A percentile compares a stretch with the other conserved stretches of the same genome.
Conservation (phyloP, 2,797 vertebrate genomes). For the Taeniopygia guttata region DNA sequence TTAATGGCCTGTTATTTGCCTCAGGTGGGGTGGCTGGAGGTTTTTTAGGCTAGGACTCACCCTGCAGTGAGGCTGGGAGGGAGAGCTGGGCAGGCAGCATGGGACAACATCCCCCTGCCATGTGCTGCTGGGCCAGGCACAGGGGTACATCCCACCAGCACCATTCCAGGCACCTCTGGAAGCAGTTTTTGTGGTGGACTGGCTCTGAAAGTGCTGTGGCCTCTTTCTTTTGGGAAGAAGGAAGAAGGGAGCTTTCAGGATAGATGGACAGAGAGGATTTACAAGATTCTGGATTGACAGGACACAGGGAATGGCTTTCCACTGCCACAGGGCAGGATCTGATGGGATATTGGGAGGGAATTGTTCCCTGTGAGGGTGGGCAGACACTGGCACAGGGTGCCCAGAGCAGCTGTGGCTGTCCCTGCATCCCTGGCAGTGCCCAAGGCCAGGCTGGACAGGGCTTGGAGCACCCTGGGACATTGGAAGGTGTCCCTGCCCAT, state of each 20-base stretch:
- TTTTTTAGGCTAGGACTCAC: background rate
- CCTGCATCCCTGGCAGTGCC: background rate
- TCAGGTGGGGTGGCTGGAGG: background rate
- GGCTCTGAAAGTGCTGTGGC: background rate
- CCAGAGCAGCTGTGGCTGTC: background rate
- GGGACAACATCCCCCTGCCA: background rate
- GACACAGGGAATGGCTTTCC: background rate
- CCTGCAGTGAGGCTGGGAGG: background rate
- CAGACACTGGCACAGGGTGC: background rate
- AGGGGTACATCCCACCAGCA: background rate
- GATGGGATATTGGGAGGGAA: background rate
- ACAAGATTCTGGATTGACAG: background rate
- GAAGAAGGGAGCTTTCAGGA: background rate
- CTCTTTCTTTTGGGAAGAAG: background rate
- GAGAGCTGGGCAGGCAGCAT: background rate
- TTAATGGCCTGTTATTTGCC: background rate
- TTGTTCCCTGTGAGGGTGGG: accelerated
- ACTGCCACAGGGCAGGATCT: accelerated
- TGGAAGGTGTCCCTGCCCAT: background rate
- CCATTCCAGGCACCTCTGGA: background rate
- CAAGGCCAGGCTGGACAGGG: accelerated
- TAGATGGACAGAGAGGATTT: background rate
- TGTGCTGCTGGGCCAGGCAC: background rate
- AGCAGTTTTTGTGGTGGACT: background rate
- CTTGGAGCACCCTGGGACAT: accelerated